These are phyloP conservation scores for Lamellibrachia columna DNA, from an alignment of 2,888 invertebrate genomes.

Conservation along the genomic window DNA sequence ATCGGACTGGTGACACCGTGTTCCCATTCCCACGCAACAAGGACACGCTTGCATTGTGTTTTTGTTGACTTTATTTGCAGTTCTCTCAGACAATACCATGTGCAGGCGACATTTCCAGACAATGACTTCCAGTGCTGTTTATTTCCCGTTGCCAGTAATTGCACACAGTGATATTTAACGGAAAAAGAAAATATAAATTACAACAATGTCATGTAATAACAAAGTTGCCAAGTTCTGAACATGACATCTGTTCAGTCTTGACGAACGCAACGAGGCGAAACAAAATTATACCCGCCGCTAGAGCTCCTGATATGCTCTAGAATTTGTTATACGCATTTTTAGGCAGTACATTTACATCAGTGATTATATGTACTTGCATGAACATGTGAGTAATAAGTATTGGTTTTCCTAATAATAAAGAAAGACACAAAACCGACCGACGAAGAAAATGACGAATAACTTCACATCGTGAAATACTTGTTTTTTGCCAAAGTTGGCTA, in stretches of 20 bases:
- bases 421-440: too few relatives aligned
- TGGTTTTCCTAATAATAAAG: too few relatives aligned
- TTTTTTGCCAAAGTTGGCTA: not conserved
- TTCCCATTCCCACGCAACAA: conserved; percentile 6
- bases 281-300: too few relatives aligned
- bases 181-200: not conserved
- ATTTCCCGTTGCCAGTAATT: not conserved
- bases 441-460: too few relatives aligned
- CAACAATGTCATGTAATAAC: not conserved
- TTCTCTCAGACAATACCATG: not conserved
- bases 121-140: not conserved
- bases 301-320: too few relatives aligned
- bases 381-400: too few relatives aligned
- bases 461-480: too few relatives aligned
- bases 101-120: not conserved
- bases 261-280: too few relatives aligned
- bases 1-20: not conserved
- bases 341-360: too few relatives aligned
- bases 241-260: too few relatives aligned
- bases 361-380: too few relatives aligned
- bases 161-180: not conserved
- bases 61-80: not conserved
- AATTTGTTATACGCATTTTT: too few relatives aligned
- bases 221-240: not conserved
- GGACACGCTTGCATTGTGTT: not conserved